phyloP scores from a whole-genome alignment of 2,113 vertebrate genomes.

The Actenoides hombroni region DNA sequence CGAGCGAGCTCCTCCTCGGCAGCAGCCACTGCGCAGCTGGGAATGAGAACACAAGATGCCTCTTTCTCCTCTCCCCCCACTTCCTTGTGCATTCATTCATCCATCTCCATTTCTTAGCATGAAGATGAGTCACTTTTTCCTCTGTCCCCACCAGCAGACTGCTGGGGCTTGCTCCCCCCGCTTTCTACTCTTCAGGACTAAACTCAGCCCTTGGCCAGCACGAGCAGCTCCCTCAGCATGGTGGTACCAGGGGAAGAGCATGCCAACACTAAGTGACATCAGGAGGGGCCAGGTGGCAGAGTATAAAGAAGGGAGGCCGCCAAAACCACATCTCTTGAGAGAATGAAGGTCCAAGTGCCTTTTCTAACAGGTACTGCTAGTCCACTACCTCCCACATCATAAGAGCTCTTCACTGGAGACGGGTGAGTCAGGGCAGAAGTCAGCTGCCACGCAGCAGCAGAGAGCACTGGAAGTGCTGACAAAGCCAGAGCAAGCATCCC shows the following conservation, averaged over 20 bases:
- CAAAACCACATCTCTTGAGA: no score
- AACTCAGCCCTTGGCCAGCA: not conserved
- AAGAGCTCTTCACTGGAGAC: not conserved
- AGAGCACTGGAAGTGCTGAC: not conserved
- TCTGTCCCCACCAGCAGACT: not conserved
- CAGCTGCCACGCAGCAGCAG: not conserved
- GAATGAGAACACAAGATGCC: not conserved
- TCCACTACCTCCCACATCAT: no score
- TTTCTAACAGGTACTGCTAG: no score
- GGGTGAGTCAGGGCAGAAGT: not conserved
- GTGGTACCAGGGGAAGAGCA: fast-evolving
- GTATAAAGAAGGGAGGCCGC: no score
- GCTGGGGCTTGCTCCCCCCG: not conserved
- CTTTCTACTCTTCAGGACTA: not conserved
- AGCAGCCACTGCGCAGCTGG: not conserved
- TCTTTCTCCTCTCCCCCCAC: conserved; percentile 9
- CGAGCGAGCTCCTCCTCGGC: not conserved
- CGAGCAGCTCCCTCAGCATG: not conserved
- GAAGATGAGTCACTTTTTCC: conserved; percentile 35
- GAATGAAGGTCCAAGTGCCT: no score
- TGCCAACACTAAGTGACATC: not conserved
- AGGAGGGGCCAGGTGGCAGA: not conserved
- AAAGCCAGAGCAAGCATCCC: not conserved
- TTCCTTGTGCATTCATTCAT: conserved; percentile 36
- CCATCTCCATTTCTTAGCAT: not conserved